Percentiles rank a stretch among this genome's conserved stretches.
These are phyloP conservation scores for Rallus limicola DNA, from an alignment of 2,113 vertebrate species.

Conservation along the genomic window DNA sequence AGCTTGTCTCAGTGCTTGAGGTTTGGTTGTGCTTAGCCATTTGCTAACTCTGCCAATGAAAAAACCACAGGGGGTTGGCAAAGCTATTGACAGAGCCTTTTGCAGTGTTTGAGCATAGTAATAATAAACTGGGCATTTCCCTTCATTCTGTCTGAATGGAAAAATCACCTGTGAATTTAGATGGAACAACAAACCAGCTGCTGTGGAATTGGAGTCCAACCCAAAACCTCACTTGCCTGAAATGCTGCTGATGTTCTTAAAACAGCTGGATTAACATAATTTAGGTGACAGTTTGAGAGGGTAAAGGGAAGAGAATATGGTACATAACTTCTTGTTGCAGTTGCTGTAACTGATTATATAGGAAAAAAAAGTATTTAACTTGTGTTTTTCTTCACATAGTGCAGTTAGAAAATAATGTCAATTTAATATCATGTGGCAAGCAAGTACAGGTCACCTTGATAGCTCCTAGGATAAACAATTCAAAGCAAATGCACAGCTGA, in stretches of 20 bases:
- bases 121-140: background rate
- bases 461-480: background rate
- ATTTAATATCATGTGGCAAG: background rate
- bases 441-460: background rate
- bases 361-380: background rate
- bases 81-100: background rate
- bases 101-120: background rate
- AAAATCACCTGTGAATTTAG: slow-evolving; percentile 18
- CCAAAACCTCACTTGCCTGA: background rate
- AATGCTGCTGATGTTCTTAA: background rate
- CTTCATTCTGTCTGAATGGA: background rate
- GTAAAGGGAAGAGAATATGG: background rate
- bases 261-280: background rate
- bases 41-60: slow-evolving; percentile 1
- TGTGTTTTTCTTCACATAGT: background rate
- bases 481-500: background rate
- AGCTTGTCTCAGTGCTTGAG: background rate
- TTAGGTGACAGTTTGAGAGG: background rate
- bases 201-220: background rate
- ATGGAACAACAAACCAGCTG: background rate
- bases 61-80: slow-evolving; percentile 9
- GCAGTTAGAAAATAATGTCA: background rate
- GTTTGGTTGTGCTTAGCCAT: background rate
- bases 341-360: background rate
- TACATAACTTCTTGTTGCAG: background rate